Evolutionary conservation across 1,140 invertebrate species (phyloP), one percentile per base, ranked within the genome.

Genomic region (Chlorops oryzae): DNA sequence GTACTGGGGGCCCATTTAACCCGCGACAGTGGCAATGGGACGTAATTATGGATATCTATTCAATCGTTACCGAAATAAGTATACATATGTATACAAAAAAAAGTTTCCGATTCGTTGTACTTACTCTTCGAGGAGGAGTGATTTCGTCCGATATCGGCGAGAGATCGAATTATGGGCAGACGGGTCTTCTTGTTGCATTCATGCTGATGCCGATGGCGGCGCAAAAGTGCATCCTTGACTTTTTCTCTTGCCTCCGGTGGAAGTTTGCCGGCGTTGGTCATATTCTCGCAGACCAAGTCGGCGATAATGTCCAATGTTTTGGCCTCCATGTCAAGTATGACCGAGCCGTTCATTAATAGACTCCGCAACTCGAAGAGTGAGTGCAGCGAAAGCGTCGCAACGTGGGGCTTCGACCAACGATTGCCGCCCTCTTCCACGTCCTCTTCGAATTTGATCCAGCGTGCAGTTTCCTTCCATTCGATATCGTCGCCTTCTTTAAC

Each of bases 401-500:
- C 92, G 70, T 94, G 91, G 2, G 92, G 92, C 72, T 96, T 96
- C 5, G 90, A 93, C 92, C 92, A 96, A 42, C 92, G 77, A 66
- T 94, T 92, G 41, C 92, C 91, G 21, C 91, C 90, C 74, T 94
- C 90, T 73, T 95, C 92, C 1, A 95, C 92, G 66, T 94, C 90
- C 72, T 96, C 92, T 66, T 95, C 92, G 69, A 95, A 95, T 71
- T 95, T 94, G 38, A 96, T 90, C 92, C 92, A 95, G 61, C 92
- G 82, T 17, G 92, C 93, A n/a, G 92, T 96, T 77, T 96, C 93
- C 71, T 93, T 94, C 93, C 93, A 96, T 77, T 94, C 88, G 71
- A 91, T 82, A 58, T 92, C 88, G 47, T 90, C 89, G 48, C 90
- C 89, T 34, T 90, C 87, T 57, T 80, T 81, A 45, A 89, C 82